A percentile compares a stretch with the other conserved stretches of the same genome.
Conservation (phyloP, 2,113 vertebrate species). For the Stigmatopora argus region DNA sequence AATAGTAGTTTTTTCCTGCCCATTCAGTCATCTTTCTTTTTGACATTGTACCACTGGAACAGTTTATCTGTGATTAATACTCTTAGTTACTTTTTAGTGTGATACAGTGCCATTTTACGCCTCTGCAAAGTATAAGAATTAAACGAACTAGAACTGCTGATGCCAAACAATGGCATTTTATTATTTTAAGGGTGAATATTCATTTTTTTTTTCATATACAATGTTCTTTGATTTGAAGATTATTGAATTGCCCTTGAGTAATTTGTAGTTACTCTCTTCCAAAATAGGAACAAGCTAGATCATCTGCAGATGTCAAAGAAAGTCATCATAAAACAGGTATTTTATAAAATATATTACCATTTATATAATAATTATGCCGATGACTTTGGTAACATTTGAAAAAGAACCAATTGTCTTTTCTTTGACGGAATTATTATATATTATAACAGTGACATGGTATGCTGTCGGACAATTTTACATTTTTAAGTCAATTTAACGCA, state of each 20-base stretch:
- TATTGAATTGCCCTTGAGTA: not conserved
- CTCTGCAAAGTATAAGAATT: not conserved
- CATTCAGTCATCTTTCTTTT: not conserved
- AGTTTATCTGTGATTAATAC: not conserved
- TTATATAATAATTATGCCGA: not conserved
- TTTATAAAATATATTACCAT: not conserved
- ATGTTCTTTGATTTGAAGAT: not conserved
- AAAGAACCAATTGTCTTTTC: not conserved
- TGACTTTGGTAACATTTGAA: not conserved
- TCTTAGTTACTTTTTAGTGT: not conserved
- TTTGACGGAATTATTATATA: not conserved
- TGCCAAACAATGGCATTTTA: not conserved
- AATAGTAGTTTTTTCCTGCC: not conserved
- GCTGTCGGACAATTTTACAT: not conserved
- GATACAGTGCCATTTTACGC: not conserved
- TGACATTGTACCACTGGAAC: not conserved
- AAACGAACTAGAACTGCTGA: not conserved
- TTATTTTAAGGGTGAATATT: not conserved
- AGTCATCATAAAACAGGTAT: slow-evolving; percentile 62
- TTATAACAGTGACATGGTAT: not conserved
- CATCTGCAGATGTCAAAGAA: slow-evolving; percentile 55
- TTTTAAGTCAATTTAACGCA: not conserved
- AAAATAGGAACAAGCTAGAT: slow-evolving; percentile 59
- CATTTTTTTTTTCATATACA: not conserved
- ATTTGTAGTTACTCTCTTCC: not conserved